These are phyloP conservation scores for Mesoligia furuncula DNA, from an alignment of 2,888 invertebrate genomes.

Conservation along the genomic window DNA sequence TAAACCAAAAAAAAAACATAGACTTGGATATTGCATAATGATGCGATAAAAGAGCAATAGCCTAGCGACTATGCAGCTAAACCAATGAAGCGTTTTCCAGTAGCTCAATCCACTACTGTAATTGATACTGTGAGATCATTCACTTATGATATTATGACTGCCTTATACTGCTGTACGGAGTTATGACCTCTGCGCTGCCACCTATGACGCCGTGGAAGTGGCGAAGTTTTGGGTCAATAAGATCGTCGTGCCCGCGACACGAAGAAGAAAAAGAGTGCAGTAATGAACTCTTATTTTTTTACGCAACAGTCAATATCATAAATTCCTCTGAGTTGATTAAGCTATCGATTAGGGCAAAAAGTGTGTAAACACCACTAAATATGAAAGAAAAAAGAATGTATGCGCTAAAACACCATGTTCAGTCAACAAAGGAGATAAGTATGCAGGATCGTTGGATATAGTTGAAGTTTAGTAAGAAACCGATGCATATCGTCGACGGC, in stretches of 20 bases:
- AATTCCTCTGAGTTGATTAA: background rate
- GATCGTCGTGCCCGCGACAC: too few species aligned
- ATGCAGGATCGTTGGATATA: too few species aligned
- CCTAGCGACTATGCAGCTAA: background rate
- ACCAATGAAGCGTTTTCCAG: conserved; percentile 30
- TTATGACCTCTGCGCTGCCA: background rate
- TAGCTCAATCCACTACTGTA: conserved; percentile 30
- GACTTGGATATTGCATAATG: conserved; percentile 16
- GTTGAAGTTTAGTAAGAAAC: too few species aligned
- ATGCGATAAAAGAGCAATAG: conserved; percentile 11
- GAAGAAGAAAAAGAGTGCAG: background rate
- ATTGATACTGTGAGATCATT: conserved; percentile 19
- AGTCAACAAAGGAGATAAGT: too few species aligned
- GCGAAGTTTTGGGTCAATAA: background rate
- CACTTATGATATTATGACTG: background rate
- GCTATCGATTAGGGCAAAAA: background rate
- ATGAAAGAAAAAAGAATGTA: background rate
- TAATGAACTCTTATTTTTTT: background rate
- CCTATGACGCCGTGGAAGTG: background rate
- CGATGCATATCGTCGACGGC: too few species aligned
- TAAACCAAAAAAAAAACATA: conserved; percentile 7
- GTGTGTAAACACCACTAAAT: background rate
- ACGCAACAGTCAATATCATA: background rate
- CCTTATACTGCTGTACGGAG: background rate
- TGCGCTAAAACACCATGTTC: background rate